These are phyloP conservation scores for Sciurus carolinensis DNA, from an alignment of 2,797 vertebrate genomes.

Conservation along the genomic window DNA sequence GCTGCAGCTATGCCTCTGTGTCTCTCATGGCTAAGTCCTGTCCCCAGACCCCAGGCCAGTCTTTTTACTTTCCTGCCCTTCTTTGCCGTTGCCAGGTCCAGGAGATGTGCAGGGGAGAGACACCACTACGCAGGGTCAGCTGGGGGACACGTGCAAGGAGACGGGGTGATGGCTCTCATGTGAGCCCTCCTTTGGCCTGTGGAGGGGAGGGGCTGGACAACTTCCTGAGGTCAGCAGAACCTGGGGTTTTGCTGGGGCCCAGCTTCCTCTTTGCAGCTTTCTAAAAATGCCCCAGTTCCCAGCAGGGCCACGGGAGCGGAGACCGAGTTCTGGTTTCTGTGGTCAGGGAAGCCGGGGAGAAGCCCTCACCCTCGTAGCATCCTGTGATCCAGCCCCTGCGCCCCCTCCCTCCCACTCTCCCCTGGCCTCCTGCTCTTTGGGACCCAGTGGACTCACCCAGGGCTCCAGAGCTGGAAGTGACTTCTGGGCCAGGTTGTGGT, in stretches of 20 bases:
- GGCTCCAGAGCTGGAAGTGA: background rate
- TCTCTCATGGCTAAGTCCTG: background rate
- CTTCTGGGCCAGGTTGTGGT: background rate
- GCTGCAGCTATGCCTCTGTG: background rate
- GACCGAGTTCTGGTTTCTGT: conserved; percentile 67
- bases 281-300: conserved; percentile 71
- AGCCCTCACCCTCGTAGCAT: background rate
- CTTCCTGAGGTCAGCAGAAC: conserved; percentile 10
- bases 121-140: background rate
- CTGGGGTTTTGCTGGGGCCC: background rate
- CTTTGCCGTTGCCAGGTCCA: background rate
- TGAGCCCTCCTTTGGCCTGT: background rate
- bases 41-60: background rate
- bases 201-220: background rate
- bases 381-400: conserved; percentile 65
- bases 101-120: background rate
- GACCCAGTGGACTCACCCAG: rapidly evolving
- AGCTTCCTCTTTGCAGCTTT: conserved; percentile 76
- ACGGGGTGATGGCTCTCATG: background rate
- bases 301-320: conserved; percentile 52
- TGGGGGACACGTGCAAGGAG: background rate
- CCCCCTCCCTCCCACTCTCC: background rate
- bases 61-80: background rate
- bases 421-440: background rate
- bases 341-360: conserved; percentile 62